Percentiles rank a stretch among this genome's conserved stretches.
These are phyloP conservation scores for Drosophila jambulina DNA, from an alignment of 1,140 invertebrate genomes.

Conservation along the genomic window DNA sequence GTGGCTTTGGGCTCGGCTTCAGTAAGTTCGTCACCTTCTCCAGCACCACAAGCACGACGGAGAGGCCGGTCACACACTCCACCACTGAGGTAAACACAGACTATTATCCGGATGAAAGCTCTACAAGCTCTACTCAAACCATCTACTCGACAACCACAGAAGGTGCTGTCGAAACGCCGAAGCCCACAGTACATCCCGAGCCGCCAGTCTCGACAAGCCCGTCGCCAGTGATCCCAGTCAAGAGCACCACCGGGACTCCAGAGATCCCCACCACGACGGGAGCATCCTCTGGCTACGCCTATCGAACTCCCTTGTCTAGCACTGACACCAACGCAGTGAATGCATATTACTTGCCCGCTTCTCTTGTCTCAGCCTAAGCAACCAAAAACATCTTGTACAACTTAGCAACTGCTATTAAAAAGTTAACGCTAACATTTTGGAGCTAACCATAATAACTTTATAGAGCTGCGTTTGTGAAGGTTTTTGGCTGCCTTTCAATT, in stretches of 20 bases:
- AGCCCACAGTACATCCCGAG: conserved; percentile 66
- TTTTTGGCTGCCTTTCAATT: conserved; percentile 17
- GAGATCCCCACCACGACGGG: conserved; percentile 20
- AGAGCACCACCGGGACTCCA: conserved; percentile 17
- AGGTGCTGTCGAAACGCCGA: conserved; percentile 55
- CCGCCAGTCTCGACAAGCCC: conserved; percentile 53
- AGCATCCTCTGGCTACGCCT: conserved; percentile 35
- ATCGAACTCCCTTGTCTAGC: conserved; percentile 24
- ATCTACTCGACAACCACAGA: conserved; percentile 73
- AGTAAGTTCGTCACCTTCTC: conserved; percentile 42
- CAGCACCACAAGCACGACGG: conserved; percentile 44
- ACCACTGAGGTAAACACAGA: conserved; percentile 78
- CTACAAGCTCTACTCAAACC: conserved; percentile 68
- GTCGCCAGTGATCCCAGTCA: conserved; percentile 19
- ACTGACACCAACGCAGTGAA: conserved; percentile 19
- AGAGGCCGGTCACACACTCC: conserved; percentile 42
- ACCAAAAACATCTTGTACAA: neutral
- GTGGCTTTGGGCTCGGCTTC: conserved; percentile 53
- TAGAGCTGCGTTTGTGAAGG: conserved; percentile 8
- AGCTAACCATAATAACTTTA: conserved; percentile 19
- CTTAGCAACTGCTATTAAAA: conserved; percentile 6
- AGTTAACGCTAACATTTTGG: neutral
- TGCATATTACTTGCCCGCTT: conserved; percentile 49
- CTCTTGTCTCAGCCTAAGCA: conserved; percentile 18
- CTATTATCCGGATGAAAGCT: conserved; percentile 63